Evolutionary conservation across 2,888 invertebrate species (phyloP).

Genomic region (Onchidella celtica): DNA sequence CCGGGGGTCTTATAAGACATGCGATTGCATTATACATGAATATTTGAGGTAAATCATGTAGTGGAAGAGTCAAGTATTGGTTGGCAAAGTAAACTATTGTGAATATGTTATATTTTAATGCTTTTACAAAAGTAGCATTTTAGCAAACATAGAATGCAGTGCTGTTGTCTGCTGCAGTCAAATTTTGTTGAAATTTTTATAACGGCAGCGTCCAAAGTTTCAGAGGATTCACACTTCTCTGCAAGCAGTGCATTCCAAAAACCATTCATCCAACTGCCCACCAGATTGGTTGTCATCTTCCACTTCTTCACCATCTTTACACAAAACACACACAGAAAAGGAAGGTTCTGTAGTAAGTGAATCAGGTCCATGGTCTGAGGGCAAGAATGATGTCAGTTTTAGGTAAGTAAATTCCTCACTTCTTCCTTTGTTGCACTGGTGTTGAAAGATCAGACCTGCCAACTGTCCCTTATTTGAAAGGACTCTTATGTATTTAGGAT

Average conservation of each 20-base stretch:
- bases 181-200: no score
- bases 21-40: no score
- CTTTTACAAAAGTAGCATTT: neutral
- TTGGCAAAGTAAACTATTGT: neutral
- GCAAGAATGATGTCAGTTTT: neutral
- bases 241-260: neutral
- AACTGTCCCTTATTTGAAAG: no score
- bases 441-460: no score
- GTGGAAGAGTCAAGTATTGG: neutral
- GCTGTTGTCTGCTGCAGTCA: no score
- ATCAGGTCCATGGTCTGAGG: slow-evolving; percentile 5
- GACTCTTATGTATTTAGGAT: no score
- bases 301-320: neutral
- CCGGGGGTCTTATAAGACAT: no score
- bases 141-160: no score
- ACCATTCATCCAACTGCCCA: slow-evolving; percentile 25
- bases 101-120: neutral
- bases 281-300: neutral
- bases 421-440: no score
- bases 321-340: neutral
- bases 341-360: no score
- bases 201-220: slow-evolving; percentile 16
- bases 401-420: no score
- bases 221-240: neutral
- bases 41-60: no score